A percentile compares a stretch with the other conserved stretches of the same genome.
Conservation (phyloP, 2,888 invertebrate species). For the Pegoplata infirma region DNA sequence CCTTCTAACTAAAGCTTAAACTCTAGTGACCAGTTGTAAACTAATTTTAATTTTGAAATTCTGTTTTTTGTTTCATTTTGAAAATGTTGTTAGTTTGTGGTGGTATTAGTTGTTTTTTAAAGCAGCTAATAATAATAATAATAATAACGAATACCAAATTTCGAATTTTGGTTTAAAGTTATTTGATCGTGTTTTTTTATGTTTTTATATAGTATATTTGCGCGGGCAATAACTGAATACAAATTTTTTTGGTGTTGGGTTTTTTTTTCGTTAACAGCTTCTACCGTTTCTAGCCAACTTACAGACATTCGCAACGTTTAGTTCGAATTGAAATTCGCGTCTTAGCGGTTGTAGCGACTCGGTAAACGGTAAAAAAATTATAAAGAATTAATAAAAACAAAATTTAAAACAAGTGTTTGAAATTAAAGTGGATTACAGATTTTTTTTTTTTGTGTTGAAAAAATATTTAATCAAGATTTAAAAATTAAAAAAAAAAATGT, state of each 20-base stretch:
- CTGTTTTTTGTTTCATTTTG: conserved; percentile 16
- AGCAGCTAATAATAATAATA: no score
- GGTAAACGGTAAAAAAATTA: conserved; percentile 38
- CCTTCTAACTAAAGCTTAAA: conserved; percentile 29
- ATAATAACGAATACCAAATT: conserved; percentile 27
- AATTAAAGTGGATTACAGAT: neutral
- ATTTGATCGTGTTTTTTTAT: conserved; percentile 30
- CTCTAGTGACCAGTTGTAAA: conserved; percentile 29
- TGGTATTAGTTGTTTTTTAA: neutral
- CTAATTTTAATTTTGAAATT: conserved; percentile 32
- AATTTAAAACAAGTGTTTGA: neutral
- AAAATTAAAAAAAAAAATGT: neutral
- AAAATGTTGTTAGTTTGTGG: neutral
- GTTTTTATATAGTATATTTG: neutral
- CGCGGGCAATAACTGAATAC: conserved; percentile 32
- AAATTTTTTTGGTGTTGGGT: no score
- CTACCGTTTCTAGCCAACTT: conserved; percentile 51
- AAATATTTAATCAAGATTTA: neutral
- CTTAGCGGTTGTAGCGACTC: conserved; percentile 72
- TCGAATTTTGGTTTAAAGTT: conserved; percentile 31
- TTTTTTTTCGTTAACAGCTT: conserved; percentile 41
- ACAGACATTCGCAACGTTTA: conserved; percentile 65
- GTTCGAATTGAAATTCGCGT: conserved; percentile 74
- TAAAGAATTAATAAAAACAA: conserved; percentile 18
- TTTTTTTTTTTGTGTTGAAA: neutral